phyloP scores from a whole-genome alignment of 2,797 vertebrate species.

The Sarcophilus harrisii region DNA sequence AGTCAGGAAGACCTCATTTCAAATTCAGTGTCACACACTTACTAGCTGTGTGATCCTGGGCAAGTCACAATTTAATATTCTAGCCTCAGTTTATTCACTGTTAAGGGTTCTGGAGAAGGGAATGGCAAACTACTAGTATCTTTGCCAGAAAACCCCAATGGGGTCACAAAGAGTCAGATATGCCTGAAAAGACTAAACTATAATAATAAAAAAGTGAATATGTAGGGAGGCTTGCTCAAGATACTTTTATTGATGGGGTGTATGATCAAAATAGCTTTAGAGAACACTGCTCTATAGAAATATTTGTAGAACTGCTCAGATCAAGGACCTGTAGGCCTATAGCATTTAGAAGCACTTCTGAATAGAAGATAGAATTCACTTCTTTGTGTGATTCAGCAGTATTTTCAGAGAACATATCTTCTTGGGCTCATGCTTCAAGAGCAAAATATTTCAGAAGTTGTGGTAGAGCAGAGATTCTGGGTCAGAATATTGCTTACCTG shows the following conservation, averaged over 20 bases:
- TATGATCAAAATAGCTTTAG: not conserved
- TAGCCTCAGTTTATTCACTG: slow-evolving; percentile 1
- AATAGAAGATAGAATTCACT: not conserved
- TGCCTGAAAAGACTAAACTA: not conserved
- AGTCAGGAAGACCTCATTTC: not conserved
- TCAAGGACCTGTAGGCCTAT: not conserved
- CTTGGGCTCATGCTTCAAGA: not conserved
- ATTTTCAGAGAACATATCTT: not conserved
- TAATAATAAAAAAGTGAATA: not conserved
- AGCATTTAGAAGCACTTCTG: not conserved
- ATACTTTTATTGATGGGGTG: not conserved
- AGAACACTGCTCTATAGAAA: not conserved
- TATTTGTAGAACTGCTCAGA: not conserved
- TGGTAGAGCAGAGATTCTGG: not conserved
- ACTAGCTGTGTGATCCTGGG: not conserved
- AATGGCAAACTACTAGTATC: not conserved
- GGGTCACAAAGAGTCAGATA: not conserved
- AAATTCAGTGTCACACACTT: not conserved
- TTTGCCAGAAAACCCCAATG: not conserved
- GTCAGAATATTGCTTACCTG: not conserved
- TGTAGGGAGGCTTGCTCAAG: not conserved
- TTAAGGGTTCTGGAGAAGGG: slow-evolving; percentile 15
- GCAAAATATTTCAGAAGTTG: not conserved
- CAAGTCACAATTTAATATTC: slow-evolving; percentile 27
- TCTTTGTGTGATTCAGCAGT: not conserved